A percentile compares a stretch with the other conserved stretches of the same genome.
Conservation (phyloP, 2,797 vertebrate genomes). For the Alosa sapidissima region DNA sequence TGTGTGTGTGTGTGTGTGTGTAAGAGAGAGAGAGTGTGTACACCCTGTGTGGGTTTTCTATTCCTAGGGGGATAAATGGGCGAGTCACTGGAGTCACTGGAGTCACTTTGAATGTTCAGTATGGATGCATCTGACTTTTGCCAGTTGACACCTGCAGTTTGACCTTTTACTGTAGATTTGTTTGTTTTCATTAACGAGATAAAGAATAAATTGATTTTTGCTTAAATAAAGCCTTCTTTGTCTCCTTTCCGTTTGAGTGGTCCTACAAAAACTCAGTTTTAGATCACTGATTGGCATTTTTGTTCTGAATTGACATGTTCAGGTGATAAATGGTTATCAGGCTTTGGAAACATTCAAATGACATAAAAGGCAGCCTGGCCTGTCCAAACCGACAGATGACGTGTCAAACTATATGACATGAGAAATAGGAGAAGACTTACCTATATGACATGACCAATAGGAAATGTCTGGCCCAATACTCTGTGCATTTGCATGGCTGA, state of each 20-base stretch:
- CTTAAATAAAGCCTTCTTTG: background rate
- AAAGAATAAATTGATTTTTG: background rate
- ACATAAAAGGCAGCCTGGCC: background rate
- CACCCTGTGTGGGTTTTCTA: too few species aligned
- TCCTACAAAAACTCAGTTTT: background rate
- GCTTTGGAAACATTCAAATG: background rate
- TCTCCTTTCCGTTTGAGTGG: background rate
- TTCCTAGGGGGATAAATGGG: too few species aligned
- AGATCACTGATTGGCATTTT: too few species aligned
- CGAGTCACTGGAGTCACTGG: background rate
- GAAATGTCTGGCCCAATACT: too few species aligned
- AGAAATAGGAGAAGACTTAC: background rate
- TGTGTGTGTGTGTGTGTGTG: constrained; percentile 2
- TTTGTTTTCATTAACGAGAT: background rate
- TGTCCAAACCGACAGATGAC: too few species aligned
- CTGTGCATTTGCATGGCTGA: background rate
- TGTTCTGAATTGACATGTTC: too few species aligned
- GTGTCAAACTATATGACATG: background rate
- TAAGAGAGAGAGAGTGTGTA: background rate
- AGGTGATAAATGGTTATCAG: too few species aligned
- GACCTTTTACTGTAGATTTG: constrained; percentile 25
- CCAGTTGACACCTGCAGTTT: background rate
- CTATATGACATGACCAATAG: too few species aligned
- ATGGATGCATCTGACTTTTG: constrained; percentile 10
- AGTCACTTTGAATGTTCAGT: constrained; percentile 24